Percentiles rank a stretch among this genome's conserved stretches.
These are phyloP conservation scores for Pantelozetes paolii DNA, from an alignment of 2,888 invertebrate species.

Conservation along the genomic window DNA sequence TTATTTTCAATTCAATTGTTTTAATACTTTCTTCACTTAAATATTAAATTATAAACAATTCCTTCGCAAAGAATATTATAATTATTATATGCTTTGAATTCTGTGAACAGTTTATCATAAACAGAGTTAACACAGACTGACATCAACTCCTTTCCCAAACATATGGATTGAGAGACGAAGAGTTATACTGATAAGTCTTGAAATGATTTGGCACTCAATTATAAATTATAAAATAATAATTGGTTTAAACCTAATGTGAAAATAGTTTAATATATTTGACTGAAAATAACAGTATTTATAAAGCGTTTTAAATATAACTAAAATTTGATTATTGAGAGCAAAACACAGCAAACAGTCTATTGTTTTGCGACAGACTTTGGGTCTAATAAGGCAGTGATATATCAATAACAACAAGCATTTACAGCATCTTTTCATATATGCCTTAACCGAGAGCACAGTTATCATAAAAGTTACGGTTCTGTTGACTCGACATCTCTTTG, in stretches of 20 bases:
- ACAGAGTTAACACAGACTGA: neutral
- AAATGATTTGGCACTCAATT: constrained; percentile 9
- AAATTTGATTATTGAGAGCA: neutral
- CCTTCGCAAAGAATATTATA: neutral
- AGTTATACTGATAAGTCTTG: no score
- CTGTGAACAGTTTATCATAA: no score
- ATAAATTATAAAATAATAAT: no score
- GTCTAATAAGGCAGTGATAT: neutral
- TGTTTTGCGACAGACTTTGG: neutral
- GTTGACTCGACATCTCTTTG: neutral
- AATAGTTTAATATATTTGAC: no score
- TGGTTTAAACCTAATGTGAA: no score
- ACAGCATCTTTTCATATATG: constrained; percentile 4
- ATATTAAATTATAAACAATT: neutral
- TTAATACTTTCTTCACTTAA: neutral
- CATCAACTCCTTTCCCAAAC: neutral
- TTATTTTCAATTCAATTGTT: neutral
- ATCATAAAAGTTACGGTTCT: constrained; percentile 8
- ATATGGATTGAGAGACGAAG: neutral
- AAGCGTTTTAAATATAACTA: neutral
- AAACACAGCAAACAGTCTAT: neutral
- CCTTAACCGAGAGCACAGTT: constrained; percentile 2
- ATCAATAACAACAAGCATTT: neutral
- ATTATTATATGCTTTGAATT: no score
- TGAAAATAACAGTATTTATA: constrained; percentile 2